A percentile compares a stretch with the other conserved stretches of the same genome.
Evolutionary conservation across 2,113 vertebrate genomes (phyloP).

Genomic region (Callipepla californica): DNA sequence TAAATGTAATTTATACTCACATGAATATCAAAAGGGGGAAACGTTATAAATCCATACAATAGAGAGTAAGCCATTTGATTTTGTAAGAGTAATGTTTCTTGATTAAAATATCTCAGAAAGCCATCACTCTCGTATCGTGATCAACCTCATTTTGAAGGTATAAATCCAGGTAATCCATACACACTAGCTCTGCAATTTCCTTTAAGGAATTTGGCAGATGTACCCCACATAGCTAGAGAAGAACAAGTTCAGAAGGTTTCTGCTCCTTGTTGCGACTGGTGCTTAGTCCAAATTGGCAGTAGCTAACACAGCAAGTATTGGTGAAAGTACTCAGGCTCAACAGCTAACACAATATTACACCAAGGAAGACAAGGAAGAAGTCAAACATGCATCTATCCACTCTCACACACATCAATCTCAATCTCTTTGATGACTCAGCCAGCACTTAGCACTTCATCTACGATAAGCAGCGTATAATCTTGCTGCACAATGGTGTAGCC

Average conservation of each 20-base stretch:
- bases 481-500: constrained; percentile 6
- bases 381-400: background rate
- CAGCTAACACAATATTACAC: constrained; percentile 25
- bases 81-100: background rate
- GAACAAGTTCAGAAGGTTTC: constrained; percentile 13
- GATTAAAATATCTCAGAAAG: background rate
- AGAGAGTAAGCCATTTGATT: background rate
- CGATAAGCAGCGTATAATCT: background rate
- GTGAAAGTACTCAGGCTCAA: background rate
- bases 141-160: background rate
- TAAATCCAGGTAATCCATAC: background rate
- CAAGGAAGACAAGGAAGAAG: constrained; percentile 27
- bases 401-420: background rate
- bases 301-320: constrained; percentile 10
- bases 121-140: background rate
- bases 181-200: background rate
- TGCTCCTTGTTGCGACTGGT: background rate
- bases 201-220: background rate
- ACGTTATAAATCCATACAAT: background rate
- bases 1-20: background rate
- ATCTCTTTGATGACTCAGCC: background rate
- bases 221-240: background rate
- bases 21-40: background rate
- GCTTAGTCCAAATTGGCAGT: background rate
- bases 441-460: constrained; percentile 25